Percentiles rank a stretch among this genome's conserved stretches.
phyloP scores from a whole-genome alignment of 2,797 vertebrate species.

The Setipinna tenuifilis region DNA sequence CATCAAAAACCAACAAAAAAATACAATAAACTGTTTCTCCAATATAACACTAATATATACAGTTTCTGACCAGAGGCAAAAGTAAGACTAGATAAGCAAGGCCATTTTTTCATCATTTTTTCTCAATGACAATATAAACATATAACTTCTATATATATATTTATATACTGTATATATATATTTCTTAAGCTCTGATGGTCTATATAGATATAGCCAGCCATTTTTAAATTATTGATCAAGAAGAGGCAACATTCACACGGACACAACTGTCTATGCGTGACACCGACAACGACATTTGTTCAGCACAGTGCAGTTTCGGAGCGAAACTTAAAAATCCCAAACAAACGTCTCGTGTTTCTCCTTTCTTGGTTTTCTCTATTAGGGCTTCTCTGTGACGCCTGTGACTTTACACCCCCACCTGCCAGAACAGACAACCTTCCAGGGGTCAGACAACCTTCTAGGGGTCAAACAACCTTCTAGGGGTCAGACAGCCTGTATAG shows the following conservation, averaged over 20 bases:
- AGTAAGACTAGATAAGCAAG: conserved; percentile 32
- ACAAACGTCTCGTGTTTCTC: not conserved
- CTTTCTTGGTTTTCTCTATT: not conserved
- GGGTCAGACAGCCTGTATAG: not conserved
- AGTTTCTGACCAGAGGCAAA: conserved; percentile 43
- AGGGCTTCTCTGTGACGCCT: not conserved
- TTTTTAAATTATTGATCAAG: conserved; percentile 28
- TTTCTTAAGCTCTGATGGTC: conserved; percentile 39
- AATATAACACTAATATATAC: conserved; percentile 67
- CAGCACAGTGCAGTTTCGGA: conserved; percentile 39
- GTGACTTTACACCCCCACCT: not conserved
- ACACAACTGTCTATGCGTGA: conserved; percentile 26
- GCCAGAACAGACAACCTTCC: not conserved
- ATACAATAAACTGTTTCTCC: conserved; percentile 60
- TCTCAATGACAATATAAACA: conserved; percentile 53
- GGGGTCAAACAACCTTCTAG: not conserved
- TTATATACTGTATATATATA: conserved; percentile 36
- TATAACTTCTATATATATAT: conserved; percentile 41
- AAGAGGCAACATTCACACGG: conserved; percentile 36
- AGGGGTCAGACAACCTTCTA: not conserved
- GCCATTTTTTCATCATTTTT: conserved; percentile 32
- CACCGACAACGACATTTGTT: conserved; percentile 1
- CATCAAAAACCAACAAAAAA: conserved; percentile 58
- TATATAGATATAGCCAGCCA: conserved; percentile 7
- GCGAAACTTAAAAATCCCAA: conserved; percentile 21